A percentile compares a stretch with the other conserved stretches of the same genome.
These are phyloP conservation scores for Pollimyrus isidori DNA, from an alignment of 2,113 vertebrate genomes.

Conservation along the genomic window DNA sequence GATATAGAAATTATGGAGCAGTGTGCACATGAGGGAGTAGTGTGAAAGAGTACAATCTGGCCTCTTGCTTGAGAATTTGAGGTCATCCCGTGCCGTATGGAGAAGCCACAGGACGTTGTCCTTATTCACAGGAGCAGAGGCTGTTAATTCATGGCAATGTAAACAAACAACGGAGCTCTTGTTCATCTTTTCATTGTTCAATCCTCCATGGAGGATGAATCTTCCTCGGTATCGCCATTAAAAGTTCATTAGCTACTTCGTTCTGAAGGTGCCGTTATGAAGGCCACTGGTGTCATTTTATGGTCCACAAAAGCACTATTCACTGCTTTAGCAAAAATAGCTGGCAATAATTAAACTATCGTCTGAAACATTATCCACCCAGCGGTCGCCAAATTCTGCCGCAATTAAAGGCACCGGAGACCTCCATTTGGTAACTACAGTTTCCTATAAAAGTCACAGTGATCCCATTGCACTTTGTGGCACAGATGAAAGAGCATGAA, in stretches of 20 bases:
- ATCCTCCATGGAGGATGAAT: not conserved
- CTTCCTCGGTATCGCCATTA: conserved; percentile 28
- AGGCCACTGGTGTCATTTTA: conserved; percentile 47
- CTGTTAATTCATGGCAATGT: not conserved
- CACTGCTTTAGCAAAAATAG: conserved; percentile 52
- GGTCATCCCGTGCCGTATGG: not conserved
- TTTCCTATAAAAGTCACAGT: conserved; percentile 30
- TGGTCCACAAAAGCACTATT: conserved; percentile 44
- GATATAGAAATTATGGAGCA: not conserved
- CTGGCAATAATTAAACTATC: conserved; percentile 60
- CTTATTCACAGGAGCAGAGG: not conserved
- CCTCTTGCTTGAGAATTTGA: not conserved
- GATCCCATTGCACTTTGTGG: conserved; percentile 23
- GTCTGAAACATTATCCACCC: conserved; percentile 55
- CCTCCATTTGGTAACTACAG: conserved; percentile 24
- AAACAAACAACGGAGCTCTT: not conserved
- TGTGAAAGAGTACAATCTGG: not conserved
- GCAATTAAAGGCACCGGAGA: conserved; percentile 54
- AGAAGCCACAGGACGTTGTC: not conserved
- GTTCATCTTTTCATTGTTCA: not conserved
- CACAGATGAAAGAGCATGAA: conserved; percentile 57
- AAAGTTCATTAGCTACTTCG: conserved; percentile 42
- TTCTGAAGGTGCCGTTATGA: conserved; percentile 36
- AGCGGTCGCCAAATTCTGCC: conserved; percentile 43
- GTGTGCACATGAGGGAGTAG: not conserved